A percentile compares a stretch with the other conserved stretches of the same genome.
phyloP scores from a whole-genome alignment of 1,140 invertebrate species.

The Magallana ariakensis region DNA sequence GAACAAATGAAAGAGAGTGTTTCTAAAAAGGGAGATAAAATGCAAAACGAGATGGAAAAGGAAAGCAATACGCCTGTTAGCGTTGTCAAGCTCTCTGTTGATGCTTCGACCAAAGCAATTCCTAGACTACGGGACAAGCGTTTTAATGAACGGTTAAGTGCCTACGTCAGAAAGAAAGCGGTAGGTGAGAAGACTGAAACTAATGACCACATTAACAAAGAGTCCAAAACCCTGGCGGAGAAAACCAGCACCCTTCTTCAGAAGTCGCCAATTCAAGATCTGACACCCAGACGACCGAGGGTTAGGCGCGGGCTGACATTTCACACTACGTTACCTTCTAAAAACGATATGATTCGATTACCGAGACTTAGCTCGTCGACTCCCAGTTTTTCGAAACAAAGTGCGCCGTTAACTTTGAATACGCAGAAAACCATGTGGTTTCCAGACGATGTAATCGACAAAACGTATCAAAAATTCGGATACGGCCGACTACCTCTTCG shows the following conservation, averaged over 20 bases:
- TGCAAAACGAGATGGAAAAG: not conserved
- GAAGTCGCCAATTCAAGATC: not conserved
- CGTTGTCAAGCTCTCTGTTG: constrained; percentile 39
- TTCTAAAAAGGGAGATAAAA: not conserved
- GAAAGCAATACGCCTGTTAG: constrained; percentile 24
- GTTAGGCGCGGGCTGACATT: constrained; percentile 15
- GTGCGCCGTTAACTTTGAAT: constrained; percentile 21
- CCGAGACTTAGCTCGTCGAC: not conserved
- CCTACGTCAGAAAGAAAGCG: constrained; percentile 41
- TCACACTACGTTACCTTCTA: not conserved
- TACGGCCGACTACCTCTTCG: constrained; percentile 7
- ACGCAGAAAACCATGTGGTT: constrained; percentile 41
- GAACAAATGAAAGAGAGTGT: constrained; percentile 13
- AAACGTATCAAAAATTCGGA: constrained; percentile 3
- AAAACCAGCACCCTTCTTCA: constrained; percentile 14
- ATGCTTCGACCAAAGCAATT: constrained; percentile 35
- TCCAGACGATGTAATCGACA: constrained; percentile 29
- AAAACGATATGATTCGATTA: not conserved
- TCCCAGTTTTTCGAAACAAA: constrained; percentile 30
- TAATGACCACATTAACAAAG: not conserved
- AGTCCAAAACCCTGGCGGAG: constrained; percentile 6
- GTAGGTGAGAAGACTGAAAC: not conserved
- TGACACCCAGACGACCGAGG: constrained; percentile 3
- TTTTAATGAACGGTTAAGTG: constrained; percentile 47
- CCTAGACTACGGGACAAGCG: constrained; percentile 18